phyloP scores from a whole-genome alignment of 2,113 vertebrate species.

The Nannobrachium achirus region DNA sequence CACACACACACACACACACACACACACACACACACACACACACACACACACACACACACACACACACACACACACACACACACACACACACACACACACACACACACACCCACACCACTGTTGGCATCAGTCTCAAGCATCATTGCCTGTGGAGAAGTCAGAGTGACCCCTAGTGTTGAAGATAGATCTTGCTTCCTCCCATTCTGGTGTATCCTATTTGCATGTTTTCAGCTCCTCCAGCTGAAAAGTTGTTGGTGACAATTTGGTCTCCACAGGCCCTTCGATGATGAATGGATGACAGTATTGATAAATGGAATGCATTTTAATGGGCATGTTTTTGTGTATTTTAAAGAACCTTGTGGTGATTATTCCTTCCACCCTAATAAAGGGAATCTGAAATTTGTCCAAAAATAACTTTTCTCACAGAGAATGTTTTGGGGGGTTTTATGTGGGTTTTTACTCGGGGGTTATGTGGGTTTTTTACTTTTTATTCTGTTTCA shows the following conservation, averaged over 20 bases:
- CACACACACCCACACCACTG: neutral
- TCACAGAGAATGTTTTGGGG: neutral
- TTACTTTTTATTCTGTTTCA: neutral
- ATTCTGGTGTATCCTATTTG: conserved; percentile 9
- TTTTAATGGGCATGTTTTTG: too few relatives aligned
- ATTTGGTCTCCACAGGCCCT: conserved; percentile 35
- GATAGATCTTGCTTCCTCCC: conserved; percentile 12
- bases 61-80: conserved; percentile 7
- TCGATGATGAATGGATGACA: conserved; percentile 37
- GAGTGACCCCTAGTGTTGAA: conserved; percentile 72
- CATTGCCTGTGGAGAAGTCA: conserved; percentile 48
- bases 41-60: conserved; percentile 9
- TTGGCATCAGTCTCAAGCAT: neutral
- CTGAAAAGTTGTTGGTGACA: conserved; percentile 47
- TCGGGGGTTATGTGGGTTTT: neutral
- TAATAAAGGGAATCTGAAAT: conserved; percentile 34
- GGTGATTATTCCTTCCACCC: too few relatives aligned
- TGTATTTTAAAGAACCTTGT: too few relatives aligned
- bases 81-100: conserved; percentile 3
- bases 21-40: conserved; percentile 36
- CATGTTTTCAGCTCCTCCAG: conserved; percentile 35
- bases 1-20: conserved; percentile 14
- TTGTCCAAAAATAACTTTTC: conserved; percentile 4
- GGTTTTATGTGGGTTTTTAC: neutral
- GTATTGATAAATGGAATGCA: conserved; percentile 43